Evolutionary conservation across 2,888 invertebrate species (phyloP).

Genomic region (Celastrina argiolus): DNA sequence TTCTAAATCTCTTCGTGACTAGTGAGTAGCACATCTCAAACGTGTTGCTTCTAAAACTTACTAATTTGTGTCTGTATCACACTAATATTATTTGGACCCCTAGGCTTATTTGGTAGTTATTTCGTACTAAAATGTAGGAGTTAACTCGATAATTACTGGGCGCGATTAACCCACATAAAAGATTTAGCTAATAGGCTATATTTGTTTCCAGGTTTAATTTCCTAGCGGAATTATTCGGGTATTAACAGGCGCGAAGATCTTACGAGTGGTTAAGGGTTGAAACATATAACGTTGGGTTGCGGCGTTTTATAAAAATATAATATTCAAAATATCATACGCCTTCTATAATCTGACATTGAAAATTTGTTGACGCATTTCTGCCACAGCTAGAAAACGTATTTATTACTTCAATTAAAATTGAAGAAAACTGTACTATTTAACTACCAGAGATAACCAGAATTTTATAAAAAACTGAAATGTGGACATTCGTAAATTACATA

Average conservation of each 20-base stretch:
- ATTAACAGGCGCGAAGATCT: slow-evolving; percentile 36
- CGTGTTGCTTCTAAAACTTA: neutral
- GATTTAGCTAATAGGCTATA: slow-evolving; percentile 1
- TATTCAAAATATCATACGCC: too few species aligned
- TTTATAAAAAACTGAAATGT: too few species aligned
- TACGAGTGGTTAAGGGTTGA: slow-evolving; percentile 35
- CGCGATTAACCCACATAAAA: slow-evolving; percentile 8
- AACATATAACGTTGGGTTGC: neutral
- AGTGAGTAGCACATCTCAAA: neutral
- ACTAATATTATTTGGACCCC: neutral
- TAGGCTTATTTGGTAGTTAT: neutral
- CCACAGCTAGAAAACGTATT: too few species aligned
- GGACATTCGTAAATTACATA: too few species aligned
- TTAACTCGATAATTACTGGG: slow-evolving; percentile 3
- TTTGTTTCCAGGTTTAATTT: slow-evolving; percentile 13
- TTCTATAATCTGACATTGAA: too few species aligned
- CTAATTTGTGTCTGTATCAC: too few species aligned
- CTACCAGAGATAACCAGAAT: too few species aligned
- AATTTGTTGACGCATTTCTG: too few species aligned
- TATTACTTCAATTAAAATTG: too few species aligned
- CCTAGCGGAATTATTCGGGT: slow-evolving; percentile 25
- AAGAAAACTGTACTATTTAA: too few species aligned
- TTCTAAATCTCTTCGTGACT: neutral
- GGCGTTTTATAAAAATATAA: too few species aligned
- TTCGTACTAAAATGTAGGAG: neutral